phyloP scores from a whole-genome alignment of 2,797 vertebrate species.

The Paramormyrops hopkinsi region DNA sequence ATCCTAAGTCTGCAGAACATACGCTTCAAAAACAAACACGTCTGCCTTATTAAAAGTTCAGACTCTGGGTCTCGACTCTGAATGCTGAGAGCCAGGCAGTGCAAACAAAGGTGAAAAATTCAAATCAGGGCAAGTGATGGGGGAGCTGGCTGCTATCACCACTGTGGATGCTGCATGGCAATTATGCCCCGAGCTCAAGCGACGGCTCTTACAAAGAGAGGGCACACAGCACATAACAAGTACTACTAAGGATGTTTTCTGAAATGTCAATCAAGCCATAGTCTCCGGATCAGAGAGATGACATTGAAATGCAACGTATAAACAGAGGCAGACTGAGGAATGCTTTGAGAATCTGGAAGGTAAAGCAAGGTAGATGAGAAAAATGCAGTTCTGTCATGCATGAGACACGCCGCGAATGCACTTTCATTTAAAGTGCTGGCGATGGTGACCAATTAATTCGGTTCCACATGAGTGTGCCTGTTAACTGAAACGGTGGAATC shows the following conservation, averaged over 20 bases:
- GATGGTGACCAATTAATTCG: not conserved
- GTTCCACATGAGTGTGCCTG: not conserved
- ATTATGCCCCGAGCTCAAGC: not conserved
- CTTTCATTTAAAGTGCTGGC: not conserved
- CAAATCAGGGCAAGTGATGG: not conserved
- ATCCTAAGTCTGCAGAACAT: not conserved
- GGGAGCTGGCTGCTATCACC: not conserved
- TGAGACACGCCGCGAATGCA: not conserved
- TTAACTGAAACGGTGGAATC: not conserved
- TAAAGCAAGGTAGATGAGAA: not conserved
- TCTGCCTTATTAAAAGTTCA: slow-evolving; percentile 3
- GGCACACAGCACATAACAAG: not conserved
- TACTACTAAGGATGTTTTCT: not conserved
- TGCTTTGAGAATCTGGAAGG: not conserved
- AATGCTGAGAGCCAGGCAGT: not conserved
- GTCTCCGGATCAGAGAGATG: not conserved
- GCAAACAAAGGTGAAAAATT: slow-evolving; percentile 5
- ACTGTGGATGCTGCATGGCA: not conserved
- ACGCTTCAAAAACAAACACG: not conserved
- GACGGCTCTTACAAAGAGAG: not conserved
- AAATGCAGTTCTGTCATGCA: not conserved
- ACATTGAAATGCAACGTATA: not conserved
- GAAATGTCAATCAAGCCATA: not conserved
- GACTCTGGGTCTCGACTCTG: not conserved
- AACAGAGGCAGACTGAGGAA: not conserved